Conservation (phyloP, 2,888 invertebrate species). For the Leptinotarsa peninsularis region DNA sequence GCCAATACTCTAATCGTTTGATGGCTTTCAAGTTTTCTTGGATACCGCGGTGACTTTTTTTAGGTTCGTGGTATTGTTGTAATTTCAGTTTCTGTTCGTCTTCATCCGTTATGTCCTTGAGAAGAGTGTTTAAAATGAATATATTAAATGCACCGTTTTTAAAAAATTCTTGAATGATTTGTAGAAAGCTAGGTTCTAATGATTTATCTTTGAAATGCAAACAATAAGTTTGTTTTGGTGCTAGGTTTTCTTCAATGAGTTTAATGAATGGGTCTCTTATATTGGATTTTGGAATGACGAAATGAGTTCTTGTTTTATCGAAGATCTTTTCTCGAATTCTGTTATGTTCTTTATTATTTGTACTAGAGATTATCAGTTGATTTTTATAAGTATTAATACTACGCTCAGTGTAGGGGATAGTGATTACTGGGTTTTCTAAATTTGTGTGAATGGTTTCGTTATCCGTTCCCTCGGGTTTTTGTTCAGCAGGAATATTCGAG, state of each 20-base stretch:
- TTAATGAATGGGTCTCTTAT: not conserved
- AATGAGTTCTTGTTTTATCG: constrained; percentile 4
- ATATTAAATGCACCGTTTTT: not conserved
- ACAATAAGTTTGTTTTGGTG: constrained; percentile 18
- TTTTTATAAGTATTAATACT: constrained; percentile 19
- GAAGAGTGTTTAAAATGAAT: not conserved
- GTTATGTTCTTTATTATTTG: not conserved
- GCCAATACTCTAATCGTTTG: constrained; percentile 43
- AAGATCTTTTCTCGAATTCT: not conserved
- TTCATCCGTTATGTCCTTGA: constrained; percentile 31
- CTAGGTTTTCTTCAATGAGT: constrained; percentile 17
- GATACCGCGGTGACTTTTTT: constrained; percentile 44
- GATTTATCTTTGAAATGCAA: constrained; percentile 11
- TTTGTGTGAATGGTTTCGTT: constrained; percentile 27
- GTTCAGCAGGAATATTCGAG: not conserved
- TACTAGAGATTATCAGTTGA: constrained; percentile 22
- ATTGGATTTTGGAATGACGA: constrained; percentile 2
- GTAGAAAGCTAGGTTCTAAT: constrained; percentile 2
- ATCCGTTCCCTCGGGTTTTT: constrained; percentile 6
- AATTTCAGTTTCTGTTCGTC: constrained; percentile 36
- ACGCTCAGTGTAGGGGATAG: constrained; percentile 13
- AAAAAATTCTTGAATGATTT: not conserved
- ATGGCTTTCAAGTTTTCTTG: constrained; percentile 13
- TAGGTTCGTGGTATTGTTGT: constrained; percentile 41
- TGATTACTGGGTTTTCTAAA: constrained; percentile 25